Percentiles rank a stretch among this genome's conserved stretches.
Evolutionary conservation across 1,140 invertebrate genomes (phyloP).

Genomic region (Tachypleus tridentatus): DNA sequence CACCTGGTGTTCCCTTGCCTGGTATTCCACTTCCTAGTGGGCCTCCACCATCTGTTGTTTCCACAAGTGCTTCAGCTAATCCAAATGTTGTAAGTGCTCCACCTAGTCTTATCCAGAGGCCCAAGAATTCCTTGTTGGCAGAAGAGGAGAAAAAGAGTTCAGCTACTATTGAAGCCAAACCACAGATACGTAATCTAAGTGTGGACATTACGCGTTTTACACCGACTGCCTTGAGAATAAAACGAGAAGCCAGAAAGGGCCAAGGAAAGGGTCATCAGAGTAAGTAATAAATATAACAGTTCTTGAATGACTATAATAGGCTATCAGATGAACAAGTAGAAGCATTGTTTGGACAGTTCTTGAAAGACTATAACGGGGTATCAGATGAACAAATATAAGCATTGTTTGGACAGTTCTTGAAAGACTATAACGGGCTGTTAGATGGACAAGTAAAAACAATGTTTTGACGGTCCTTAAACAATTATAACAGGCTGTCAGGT

Average conservation of each 20-base stretch:
- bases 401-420: too few relatives aligned
- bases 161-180: slow-evolving; percentile 84
- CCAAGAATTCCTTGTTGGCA: slow-evolving; percentile 22
- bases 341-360: too few relatives aligned
- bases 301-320: too few relatives aligned
- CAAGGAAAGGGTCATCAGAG: too few relatives aligned
- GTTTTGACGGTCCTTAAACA: too few relatives aligned
- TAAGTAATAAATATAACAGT: too few relatives aligned
- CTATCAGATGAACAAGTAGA: too few relatives aligned
- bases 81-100: slow-evolving; percentile 67
- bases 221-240: slow-evolving; percentile 78
- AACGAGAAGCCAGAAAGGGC: slow-evolving; percentile 47
- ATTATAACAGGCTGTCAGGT: too few relatives aligned
- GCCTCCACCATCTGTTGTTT: slow-evolving; percentile 11
- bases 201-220: slow-evolving; percentile 92
- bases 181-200: slow-evolving; percentile 82
- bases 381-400: too few relatives aligned
- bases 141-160: slow-evolving; percentile 19
- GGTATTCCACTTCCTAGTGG: slow-evolving; percentile 29
- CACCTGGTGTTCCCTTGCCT: slow-evolving; percentile 31
- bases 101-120: slow-evolving; percentile 59
- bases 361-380: too few relatives aligned
- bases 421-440: too few relatives aligned
- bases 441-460: too few relatives aligned
- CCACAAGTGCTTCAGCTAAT: slow-evolving; percentile 32